Evolutionary conservation across 2,797 vertebrate genomes (phyloP), one percentile per base, ranked within the genome.

Genomic region (Poecilia picta): DNA sequence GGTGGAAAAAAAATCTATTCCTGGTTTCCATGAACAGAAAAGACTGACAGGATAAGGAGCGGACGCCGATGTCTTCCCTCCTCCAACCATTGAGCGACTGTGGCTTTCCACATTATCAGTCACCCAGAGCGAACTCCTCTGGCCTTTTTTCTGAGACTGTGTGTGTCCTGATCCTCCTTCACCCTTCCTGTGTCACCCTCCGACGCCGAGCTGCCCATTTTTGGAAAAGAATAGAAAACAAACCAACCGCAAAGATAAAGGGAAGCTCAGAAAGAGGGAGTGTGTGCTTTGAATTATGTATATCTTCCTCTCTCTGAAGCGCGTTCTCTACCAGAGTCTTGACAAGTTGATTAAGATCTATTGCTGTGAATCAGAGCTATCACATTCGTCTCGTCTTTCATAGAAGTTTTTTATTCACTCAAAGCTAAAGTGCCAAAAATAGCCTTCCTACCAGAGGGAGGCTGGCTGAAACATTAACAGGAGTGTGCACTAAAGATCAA

Each of bases 101-200:
- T 81, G 81, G 72, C 91, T 91, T 92, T 91, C 86, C 91, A 86
- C 88, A 92, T 91, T 83, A 93, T 91, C 89, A 92, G 87, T 85
- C 89, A 91, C 75, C 84, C 91, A 87, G 66, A 91, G 73, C n/a
- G 41, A 77, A 81, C 78, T 33, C 33, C 0, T 39, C 45, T 45
- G 8, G 71, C 83, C 45, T 15, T 86, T 82, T 87, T 74, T 90
- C 55, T 25, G 2, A 8, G 39, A 10, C 7, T 62, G 70, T 62
- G 76, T 45, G 75, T 49, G 83, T 5, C 66, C 72, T 76, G 62
- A 81, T 88, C 78, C 64, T 64, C 81, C 72, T 81, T 84, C 86
- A 86, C 87, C 73, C 84, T 83, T 84, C 79, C 86, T 85, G 78
- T 86, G 83, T 87, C 53, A 5, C 79, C 85, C 81, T 75, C 20